Percentiles rank a stretch among this genome's conserved stretches.
phyloP scores from a whole-genome alignment of 2,888 invertebrate species.

The Coecobrya sp. region DNA sequence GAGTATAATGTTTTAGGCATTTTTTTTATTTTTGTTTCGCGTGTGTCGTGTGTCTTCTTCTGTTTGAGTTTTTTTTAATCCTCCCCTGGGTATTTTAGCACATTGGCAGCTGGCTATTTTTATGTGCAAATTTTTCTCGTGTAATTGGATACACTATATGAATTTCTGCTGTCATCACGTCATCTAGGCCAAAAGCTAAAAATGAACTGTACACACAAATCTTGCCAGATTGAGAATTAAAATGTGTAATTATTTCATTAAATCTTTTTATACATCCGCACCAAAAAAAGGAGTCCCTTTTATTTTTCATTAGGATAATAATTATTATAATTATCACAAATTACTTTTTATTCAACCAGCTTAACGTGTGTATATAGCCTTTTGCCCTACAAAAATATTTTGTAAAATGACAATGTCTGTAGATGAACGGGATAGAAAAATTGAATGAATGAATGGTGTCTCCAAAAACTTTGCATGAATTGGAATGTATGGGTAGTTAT shows the following conservation, averaged over 20 bases:
- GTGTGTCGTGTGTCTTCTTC: constrained; percentile 56
- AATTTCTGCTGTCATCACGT: constrained; percentile 54
- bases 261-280: neutral
- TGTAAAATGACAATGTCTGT: constrained; percentile 29
- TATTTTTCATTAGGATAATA: neutral
- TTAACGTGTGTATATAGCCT: neutral
- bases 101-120: constrained; percentile 44
- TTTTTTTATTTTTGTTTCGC: constrained; percentile 20
- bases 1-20: constrained; percentile 15
- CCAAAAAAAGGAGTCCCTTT: neutral
- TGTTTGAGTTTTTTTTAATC: neutral
- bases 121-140: constrained; percentile 61
- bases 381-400: neutral
- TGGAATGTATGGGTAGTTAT: neutral
- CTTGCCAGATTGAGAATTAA: neutral
- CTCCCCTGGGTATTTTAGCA: constrained; percentile 52
- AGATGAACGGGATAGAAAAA: neutral
- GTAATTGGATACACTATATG: constrained; percentile 62
- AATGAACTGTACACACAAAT: neutral
- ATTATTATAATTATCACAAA: constrained; percentile 41
- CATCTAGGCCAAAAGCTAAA: constrained; percentile 54
- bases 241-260: constrained; percentile 47
- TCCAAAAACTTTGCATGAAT: neutral
- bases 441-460: constrained; percentile 8
- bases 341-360: neutral